phyloP scores from a whole-genome alignment of 2,113 vertebrate species.

The Lipophrys pholis region DNA sequence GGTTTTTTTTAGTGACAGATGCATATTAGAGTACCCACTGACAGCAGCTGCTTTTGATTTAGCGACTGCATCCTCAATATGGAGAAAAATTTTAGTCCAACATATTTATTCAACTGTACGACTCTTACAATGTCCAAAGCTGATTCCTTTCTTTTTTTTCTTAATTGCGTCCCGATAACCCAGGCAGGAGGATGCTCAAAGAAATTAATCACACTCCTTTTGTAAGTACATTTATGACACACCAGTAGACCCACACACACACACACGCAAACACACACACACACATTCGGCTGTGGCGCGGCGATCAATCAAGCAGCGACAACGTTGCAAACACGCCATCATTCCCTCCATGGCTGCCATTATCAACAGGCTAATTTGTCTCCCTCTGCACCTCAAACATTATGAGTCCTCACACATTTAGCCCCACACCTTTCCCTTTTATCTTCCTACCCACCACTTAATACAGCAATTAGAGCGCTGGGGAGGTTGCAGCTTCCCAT shows the following conservation, averaged over 20 bases:
- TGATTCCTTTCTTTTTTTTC: slow-evolving; percentile 49
- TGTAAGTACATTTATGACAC: slow-evolving; percentile 46
- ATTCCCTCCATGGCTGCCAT: slow-evolving; percentile 53
- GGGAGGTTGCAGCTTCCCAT: slow-evolving; percentile 62
- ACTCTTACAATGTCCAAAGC: slow-evolving; percentile 20
- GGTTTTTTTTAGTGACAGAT: slow-evolving; percentile 50
- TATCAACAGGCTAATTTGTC: slow-evolving; percentile 80
- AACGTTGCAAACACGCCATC: slow-evolving; percentile 60
- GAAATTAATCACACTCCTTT: slow-evolving; percentile 73
- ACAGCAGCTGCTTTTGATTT: slow-evolving; percentile 40
- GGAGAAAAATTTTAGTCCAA: slow-evolving; percentile 25
- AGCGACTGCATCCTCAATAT: slow-evolving; percentile 32
- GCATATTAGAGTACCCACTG: slow-evolving; percentile 32
- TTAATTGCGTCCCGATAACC: slow-evolving; percentile 68
- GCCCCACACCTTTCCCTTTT: slow-evolving; percentile 71
- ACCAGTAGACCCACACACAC: slow-evolving; percentile 28
- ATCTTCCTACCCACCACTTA: slow-evolving; percentile 74
- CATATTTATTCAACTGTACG: slow-evolving; percentile 28
- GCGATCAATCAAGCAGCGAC: slow-evolving; percentile 71
- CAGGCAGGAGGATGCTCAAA: slow-evolving; percentile 18
- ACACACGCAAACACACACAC: slow-evolving; percentile 18
- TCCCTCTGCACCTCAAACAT: slow-evolving; percentile 64
- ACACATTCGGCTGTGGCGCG: slow-evolving; percentile 24
- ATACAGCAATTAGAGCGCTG: slow-evolving; percentile 72
- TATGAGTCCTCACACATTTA: slow-evolving; percentile 71